Evolutionary conservation across 2,888 invertebrate species (phyloP), one percentile per base, ranked within the genome.

Genomic region (Ectemnius continuus): DNA sequence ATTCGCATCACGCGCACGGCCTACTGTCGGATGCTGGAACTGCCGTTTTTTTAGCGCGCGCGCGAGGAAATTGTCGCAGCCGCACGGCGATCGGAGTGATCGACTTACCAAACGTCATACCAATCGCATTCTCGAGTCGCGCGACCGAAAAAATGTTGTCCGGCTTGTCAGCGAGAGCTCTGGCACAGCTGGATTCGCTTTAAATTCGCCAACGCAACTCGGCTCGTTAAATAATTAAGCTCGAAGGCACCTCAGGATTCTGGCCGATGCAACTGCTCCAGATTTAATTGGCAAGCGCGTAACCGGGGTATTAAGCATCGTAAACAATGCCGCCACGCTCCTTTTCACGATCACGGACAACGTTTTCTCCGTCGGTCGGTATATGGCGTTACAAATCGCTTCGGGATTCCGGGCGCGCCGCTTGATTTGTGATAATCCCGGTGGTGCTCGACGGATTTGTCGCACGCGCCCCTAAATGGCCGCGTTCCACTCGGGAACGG

Each of bases 351-450:
- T 83, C 83, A 82, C 75, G 80, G 79, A 77, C 82, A 78, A 78
- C 67, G 76, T 75, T 84, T 84, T 85, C 79, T 80, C 78, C 75
- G 69, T 23, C 67, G 73, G 67, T 75, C 73, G 70, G 73, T 84
- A 87, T 87, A 88, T 82, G 87, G 87, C 82, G 85, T 82, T 87
- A 88, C 89, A 88, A 89, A 89, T 89, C 88, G 88, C 79, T 82
- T 74, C 88, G 65, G 82, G 87, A 90, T 89, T 89, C 89, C 89
- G 86, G 84, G 86, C 88, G 83, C 85, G 87, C 88, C 88, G 78
- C 45, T 81, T 85, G 88, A 89, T 89, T 89, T 86, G 85, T 88
- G 86, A 88, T 87, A 88, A 88, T 88, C 83, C 79, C 82, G 75
- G 80, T 66, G 79, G 81, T 76, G 76, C 79, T 74, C 79, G 84